Evolutionary conservation across 2,797 vertebrate species (phyloP).

Genomic region (Amniataba percoides): DNA sequence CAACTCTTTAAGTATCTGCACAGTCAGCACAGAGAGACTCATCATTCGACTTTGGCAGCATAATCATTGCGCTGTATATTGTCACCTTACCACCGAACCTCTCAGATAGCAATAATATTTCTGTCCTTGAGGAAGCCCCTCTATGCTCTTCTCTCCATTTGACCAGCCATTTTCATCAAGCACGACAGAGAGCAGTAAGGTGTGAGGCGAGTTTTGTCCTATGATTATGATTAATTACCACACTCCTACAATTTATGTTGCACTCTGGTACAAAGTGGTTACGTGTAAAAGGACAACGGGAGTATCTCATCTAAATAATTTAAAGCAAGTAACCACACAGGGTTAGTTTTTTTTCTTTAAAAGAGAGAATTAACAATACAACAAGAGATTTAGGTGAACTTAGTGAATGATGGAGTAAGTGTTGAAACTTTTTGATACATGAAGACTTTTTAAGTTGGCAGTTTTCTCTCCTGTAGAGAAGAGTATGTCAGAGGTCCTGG

Average conservation of each 20-base stretch:
- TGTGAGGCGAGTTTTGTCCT: neutral
- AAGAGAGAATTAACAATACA: neutral
- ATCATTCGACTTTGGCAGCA: neutral
- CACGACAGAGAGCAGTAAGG: neutral
- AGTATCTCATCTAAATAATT: neutral
- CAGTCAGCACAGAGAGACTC: neutral
- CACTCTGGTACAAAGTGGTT: neutral
- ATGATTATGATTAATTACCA: slow-evolving; percentile 5
- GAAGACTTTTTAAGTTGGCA: neutral
- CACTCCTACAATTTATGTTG: neutral
- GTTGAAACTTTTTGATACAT: neutral
- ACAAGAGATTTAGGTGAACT: neutral
- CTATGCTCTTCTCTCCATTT: neutral
- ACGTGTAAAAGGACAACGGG: slow-evolving; percentile 8
- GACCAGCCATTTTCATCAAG: slow-evolving; percentile 14
- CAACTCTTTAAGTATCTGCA: neutral
- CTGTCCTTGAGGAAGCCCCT: neutral
- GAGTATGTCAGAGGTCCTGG: slow-evolving; percentile 78
- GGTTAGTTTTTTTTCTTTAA: neutral
- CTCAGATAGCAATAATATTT: neutral
- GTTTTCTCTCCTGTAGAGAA: slow-evolving; percentile 82
- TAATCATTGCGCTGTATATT: neutral
- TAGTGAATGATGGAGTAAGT: neutral
- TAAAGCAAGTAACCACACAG: neutral
- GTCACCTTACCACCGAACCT: neutral